Base-by-base conservation (phyloP, 2,797 vertebrate species). In the Anabas testudineus region DNA sequence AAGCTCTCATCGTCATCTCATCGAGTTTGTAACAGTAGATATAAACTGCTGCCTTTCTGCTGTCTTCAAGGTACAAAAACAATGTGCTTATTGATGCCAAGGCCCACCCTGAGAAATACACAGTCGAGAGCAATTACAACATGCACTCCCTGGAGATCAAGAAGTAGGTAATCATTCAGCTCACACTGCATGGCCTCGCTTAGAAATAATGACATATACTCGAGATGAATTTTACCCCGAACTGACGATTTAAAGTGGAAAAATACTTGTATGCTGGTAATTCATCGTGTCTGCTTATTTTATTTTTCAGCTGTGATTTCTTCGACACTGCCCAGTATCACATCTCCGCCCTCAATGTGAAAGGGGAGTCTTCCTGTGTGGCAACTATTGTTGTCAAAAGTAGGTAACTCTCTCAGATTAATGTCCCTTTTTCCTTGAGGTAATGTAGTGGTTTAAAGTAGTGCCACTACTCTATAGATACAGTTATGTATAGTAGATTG, bases 71-170 rank as follows among this genome's bases (percentile, higher is more conserved):
- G 98, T 99, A 99, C 92, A 99, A 99, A 94, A 99, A 99, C 90
- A 97, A 99, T 0, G 96, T 99, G 70, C 92, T 96, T 49, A 97
- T 99, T 63, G 90, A 99, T 71, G 93, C 95, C 45, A 95, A 97
- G 58, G 68, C 93, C 80, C 92, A 94, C 75, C 89, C 97, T 3
- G 96, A 93, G 71, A 99, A 99, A 83, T 99, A 97, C 82, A 90
- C 90, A 0, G 84, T 91, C 16, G 95, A 95, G 91, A 97, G 92
- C 86, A 95, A 90, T 61, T 99, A 98, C 71, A 97, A 98, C 83
- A 94, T 99, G 94, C 97, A 99, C 89, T 98, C 96, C 51, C 90
- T 99, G 94, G 96, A 97, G 91, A 99, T 99, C 85, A 97, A 89
- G 43, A 93, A 90, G 98, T 99, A 95, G 95, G 96, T 81, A 67